Percentiles rank a stretch among this genome's conserved stretches.
phyloP scores from a whole-genome alignment of 2,113 vertebrate species.

The Anarhynchus alexandrinus region DNA sequence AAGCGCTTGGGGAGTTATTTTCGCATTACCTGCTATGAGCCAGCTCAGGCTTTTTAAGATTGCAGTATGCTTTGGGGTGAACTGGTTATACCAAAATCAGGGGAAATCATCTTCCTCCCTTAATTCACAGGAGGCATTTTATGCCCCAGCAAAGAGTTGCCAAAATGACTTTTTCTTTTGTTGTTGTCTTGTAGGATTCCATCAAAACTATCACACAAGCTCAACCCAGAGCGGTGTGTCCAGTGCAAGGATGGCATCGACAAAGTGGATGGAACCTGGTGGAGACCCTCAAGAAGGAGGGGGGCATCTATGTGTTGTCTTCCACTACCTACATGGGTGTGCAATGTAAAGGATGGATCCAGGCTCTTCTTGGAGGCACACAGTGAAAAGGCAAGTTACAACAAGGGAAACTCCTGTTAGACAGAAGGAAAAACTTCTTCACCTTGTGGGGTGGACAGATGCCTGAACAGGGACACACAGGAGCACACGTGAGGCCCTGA shows the following conservation, averaged over 20 bases:
- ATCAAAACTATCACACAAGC: not conserved
- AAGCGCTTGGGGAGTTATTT: not conserved
- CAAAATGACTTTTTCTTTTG: not conserved
- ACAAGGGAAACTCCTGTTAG: not conserved
- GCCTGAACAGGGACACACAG: not conserved
- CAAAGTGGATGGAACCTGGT: not conserved
- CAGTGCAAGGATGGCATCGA: not conserved
- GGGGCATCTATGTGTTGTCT: not conserved
- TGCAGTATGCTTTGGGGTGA: not conserved
- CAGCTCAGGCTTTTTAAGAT: not conserved
- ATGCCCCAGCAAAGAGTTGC: not conserved
- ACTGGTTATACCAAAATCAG: not conserved
- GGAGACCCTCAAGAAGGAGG: not conserved
- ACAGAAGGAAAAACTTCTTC: not conserved
- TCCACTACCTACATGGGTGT: not conserved
- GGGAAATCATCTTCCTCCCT: not conserved
- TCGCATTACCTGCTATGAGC: not conserved
- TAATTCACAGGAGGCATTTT: not conserved
- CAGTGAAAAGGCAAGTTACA: not conserved
- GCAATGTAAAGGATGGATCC: not conserved
- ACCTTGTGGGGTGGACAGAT: not conserved
- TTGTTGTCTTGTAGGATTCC: not conserved
- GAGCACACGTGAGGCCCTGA: not conserved
- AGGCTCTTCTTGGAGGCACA: not conserved
- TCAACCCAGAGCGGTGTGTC: rapidly evolving